Percentiles rank a stretch among this genome's conserved stretches.
Conservation (phyloP, 2,797 vertebrate genomes). For the Pyrocephalus nanus region DNA sequence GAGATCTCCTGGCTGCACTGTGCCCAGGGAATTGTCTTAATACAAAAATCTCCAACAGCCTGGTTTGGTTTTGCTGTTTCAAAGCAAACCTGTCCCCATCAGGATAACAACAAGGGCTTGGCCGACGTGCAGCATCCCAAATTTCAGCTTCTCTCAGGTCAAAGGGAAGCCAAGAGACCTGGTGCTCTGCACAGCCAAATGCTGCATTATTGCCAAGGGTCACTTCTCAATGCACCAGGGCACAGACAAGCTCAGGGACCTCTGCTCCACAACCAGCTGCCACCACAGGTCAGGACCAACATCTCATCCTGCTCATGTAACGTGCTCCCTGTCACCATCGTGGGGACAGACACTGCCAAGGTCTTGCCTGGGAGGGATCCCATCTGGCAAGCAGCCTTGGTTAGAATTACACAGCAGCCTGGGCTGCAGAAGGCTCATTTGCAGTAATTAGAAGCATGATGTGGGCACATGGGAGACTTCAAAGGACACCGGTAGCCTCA, state of each 20-base stretch:
- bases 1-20: neutral
- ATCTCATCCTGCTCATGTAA: rapidly evolving
- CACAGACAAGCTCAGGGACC: neutral
- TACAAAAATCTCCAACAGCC: neutral
- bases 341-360: neutral
- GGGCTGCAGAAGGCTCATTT: constrained; percentile 29
- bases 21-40: neutral
- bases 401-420: constrained; percentile 8
- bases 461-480: neutral
- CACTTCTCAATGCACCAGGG: neutral
- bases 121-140: neutral
- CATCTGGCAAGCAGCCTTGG: neutral
- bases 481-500: neutral
- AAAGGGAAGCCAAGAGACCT: neutral
- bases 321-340: rapidly evolving
- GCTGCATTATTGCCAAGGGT: neutral
- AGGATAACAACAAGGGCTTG: neutral
- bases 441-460: constrained; percentile 33
- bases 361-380: neutral
- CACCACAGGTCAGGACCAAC: neutral
- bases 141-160: neutral
- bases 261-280: neutral
- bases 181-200: neutral
- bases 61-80: neutral
- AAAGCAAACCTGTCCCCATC: neutral